phyloP scores from a whole-genome alignment of 2,797 vertebrate genomes.

The Telmatherina bonti region DNA sequence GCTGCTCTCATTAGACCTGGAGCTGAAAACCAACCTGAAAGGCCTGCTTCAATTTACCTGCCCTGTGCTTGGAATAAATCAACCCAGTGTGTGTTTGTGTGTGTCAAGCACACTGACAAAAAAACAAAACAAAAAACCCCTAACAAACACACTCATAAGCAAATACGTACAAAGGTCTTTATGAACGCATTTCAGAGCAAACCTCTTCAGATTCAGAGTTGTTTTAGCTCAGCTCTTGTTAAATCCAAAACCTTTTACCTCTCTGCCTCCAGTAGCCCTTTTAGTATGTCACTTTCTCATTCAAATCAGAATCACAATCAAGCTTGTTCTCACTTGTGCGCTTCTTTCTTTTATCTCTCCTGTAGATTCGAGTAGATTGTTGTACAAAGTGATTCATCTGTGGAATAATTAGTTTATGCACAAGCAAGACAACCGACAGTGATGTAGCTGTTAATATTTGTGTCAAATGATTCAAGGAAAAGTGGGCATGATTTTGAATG shows the following conservation, averaged over 20 bases:
- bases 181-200: conserved; percentile 69
- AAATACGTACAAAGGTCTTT: conserved; percentile 83
- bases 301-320: conserved; percentile 86
- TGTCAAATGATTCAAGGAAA: conserved; percentile 23
- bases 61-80: conserved; percentile 86
- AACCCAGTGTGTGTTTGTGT: conserved; percentile 56
- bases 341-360: conserved; percentile 22
- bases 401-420: conserved; percentile 55
- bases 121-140: conserved; percentile 9
- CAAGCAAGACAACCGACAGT: conserved; percentile 12
- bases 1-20: conserved; percentile 86
- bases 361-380: conserved; percentile 64
- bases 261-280: conserved; percentile 71
- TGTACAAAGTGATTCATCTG: conserved; percentile 65
- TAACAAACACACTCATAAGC: conserved; percentile 62
- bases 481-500: conserved; percentile 23
- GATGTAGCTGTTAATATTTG: conserved; percentile 9
- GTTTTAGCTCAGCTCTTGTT: conserved; percentile 78
- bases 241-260: conserved; percentile 85
- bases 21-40: conserved; percentile 87
- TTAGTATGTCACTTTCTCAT: conserved; percentile 80
- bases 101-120: conserved; percentile 47
- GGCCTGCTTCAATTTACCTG: conserved; percentile 88
- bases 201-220: conserved; percentile 78
- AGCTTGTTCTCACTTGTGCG: conserved; percentile 50